Evolutionary conservation across 1,140 invertebrate species (phyloP), one percentile per base, ranked within the genome.

Genomic region (Brachionus sp.): DNA sequence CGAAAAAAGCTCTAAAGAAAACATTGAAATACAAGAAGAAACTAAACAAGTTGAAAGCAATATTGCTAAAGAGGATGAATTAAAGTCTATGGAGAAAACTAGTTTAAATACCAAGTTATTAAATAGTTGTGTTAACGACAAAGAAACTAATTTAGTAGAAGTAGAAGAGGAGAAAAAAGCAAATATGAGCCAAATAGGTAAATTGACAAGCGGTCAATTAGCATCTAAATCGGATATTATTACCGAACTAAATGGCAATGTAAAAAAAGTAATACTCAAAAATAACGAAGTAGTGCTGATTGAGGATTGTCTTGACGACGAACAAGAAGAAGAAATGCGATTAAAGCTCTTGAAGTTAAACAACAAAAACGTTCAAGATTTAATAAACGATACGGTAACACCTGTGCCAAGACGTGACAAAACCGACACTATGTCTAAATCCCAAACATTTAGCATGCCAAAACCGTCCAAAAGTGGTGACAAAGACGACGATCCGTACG

Each of bases 401-500:
- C 42, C 39, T 7, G 68, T 46, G n/a, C n/a, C 39, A n/a, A 75
- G 42, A 7, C n/a, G 42, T 19, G 5, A 23, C 13, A 37, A 39
- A 23, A 46, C 19, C 70, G 23, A 46, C 39, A 12, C 39, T 16
- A 75, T 75, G 70, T 75, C 70, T 42, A 75, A 75, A 46, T 75
- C 70, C 5, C 37, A 75, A 75, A 75, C 70, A 23, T 46, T 75
- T 19, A 75, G 6, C 10, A 25, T 25, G 33, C 5, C 29, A 9
- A 46, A 25, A 6, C 13, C 75, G 29, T 12, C 46, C 19, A 25
- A 19, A 33, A 62, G 12, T 16, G n/a, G 12, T 39, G 16, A 0
- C 25, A 42, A 66, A 64, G 77, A 80, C n/a, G 77, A 80, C 25
- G 77, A 80, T 53, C 50, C 77, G 33, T 80, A 62, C 35, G 77